Conservation (phyloP, 1,140 invertebrate species). For the Physella acuta region DNA sequence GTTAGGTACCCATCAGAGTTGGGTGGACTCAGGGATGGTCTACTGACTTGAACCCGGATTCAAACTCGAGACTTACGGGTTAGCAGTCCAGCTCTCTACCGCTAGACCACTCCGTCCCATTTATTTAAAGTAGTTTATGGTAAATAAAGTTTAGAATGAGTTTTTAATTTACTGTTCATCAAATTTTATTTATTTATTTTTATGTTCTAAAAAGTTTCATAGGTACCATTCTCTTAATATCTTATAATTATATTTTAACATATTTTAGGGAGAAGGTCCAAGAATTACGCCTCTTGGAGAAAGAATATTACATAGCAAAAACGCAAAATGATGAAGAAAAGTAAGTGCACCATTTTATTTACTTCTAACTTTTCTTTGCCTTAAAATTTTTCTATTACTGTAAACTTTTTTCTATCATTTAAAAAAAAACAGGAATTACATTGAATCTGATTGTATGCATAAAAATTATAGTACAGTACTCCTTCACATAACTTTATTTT, state of each 20-base stretch:
- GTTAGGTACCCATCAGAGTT: background rate
- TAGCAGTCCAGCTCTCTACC: too few relatives aligned
- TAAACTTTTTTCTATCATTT: too few relatives aligned
- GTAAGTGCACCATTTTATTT: conserved; percentile 11
- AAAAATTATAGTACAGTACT: too few relatives aligned
- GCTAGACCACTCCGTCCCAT: too few relatives aligned
- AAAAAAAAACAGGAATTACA: too few relatives aligned
- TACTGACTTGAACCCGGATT: too few relatives aligned
- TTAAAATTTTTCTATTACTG: background rate
- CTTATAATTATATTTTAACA: conserved; percentile 2
- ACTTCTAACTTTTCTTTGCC: too few relatives aligned
- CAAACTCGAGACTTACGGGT: too few relatives aligned
- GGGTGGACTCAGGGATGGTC: too few relatives aligned
- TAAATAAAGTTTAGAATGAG: too few relatives aligned
- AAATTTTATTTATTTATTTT: background rate
- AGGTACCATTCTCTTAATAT: background rate
- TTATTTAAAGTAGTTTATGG: background rate
- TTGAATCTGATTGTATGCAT: too few relatives aligned
- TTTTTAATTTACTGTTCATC: background rate
- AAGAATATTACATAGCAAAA: conserved; percentile 87
- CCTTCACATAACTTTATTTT: too few relatives aligned
- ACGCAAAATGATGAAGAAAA: conserved; percentile 69
- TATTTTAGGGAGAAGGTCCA: conserved; percentile 68
- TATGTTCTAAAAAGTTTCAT: background rate
- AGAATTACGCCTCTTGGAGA: conserved; percentile 78